A percentile compares a stretch with the other conserved stretches of the same genome.
phyloP scores from a whole-genome alignment of 1,140 invertebrate genomes.

The Penaeus indicus region DNA sequence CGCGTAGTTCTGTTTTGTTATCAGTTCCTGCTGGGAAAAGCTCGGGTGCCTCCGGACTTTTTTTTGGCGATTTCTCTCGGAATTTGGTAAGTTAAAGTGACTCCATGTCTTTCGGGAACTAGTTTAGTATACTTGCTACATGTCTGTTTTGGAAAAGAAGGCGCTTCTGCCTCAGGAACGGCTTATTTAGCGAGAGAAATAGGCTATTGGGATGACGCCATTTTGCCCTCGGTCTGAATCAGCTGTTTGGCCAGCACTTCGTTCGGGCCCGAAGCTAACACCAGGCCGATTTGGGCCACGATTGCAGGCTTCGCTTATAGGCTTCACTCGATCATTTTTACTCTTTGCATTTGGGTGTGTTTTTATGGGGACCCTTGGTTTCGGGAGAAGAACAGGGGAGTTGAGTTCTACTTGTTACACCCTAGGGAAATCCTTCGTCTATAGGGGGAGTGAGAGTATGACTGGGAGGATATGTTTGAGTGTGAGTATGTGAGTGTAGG shows the following conservation, averaged over 20 bases:
- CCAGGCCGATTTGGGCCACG: not conserved
- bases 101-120: not conserved
- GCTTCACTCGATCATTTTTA: not conserved
- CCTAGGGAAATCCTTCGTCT: too few relatives aligned
- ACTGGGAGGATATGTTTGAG: too few relatives aligned
- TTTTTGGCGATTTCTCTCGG: conserved; percentile 5
- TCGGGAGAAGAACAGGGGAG: too few relatives aligned
- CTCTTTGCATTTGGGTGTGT: too few relatives aligned
- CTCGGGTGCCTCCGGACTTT: conserved; percentile 25
- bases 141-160: too few relatives aligned
- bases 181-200: too few relatives aligned
- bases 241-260: conserved; percentile 17
- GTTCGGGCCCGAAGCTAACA: not conserved
- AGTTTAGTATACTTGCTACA: too few relatives aligned
- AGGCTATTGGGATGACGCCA: conserved; percentile 15
- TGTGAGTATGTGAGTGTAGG: too few relatives aligned
- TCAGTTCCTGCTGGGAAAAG: conserved; percentile 26
- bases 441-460: too few relatives aligned
- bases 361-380: too few relatives aligned
- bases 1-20: conserved; percentile 38
- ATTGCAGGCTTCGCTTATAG: not conserved
- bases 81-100: conserved; percentile 5
- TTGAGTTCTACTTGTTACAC: too few relatives aligned
- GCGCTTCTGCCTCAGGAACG: too few relatives aligned
- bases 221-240: conserved; percentile 30